These are phyloP conservation scores for Nymphalis polychloros DNA, from an alignment of 2,888 invertebrate genomes.

Conservation along the genomic window DNA sequence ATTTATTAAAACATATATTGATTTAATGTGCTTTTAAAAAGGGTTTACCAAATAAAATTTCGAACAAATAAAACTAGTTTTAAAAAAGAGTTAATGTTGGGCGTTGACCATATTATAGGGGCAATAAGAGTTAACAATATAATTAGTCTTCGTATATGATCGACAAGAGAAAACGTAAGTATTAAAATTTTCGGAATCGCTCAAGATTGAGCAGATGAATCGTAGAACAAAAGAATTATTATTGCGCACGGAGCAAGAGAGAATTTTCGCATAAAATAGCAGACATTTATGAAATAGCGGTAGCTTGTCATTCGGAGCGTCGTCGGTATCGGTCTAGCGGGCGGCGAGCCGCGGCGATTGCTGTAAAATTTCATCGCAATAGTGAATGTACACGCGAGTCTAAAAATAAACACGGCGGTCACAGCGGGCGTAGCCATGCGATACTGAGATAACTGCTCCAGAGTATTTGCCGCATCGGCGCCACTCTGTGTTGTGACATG, in stretches of 20 bases:
- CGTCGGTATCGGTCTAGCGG: slow-evolving; percentile 64
- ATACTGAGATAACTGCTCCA: slow-evolving; percentile 71
- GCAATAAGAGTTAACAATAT: no score
- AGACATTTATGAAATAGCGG: slow-evolving; percentile 75
- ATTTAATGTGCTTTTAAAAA: neutral
- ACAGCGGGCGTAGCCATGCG: slow-evolving; percentile 71
- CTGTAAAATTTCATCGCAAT: slow-evolving; percentile 75
- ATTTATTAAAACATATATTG: slow-evolving; percentile 42
- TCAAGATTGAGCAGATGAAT: slow-evolving; percentile 45
- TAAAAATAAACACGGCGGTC: slow-evolving; percentile 75
- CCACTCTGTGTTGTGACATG: slow-evolving; percentile 59
- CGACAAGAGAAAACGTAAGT: neutral
- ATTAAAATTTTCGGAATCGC: slow-evolving; percentile 38
- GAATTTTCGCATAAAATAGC: slow-evolving; percentile 70
- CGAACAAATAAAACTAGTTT: neutral
- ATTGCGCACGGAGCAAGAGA: slow-evolving; percentile 60
- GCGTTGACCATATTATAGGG: no score
- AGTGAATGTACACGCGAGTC: slow-evolving; percentile 72
- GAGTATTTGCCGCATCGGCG: slow-evolving; percentile 56
- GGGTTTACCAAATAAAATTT: neutral
- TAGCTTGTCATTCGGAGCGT: slow-evolving; percentile 71
- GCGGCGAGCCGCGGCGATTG: slow-evolving; percentile 52
- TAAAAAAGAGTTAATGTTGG: neutral
- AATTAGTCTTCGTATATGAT: neutral
- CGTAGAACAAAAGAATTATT: slow-evolving; percentile 65